Evolutionary conservation across 64 coral and sea anemone species (phyloP).

Genomic region (Montipora foliosa): DNA sequence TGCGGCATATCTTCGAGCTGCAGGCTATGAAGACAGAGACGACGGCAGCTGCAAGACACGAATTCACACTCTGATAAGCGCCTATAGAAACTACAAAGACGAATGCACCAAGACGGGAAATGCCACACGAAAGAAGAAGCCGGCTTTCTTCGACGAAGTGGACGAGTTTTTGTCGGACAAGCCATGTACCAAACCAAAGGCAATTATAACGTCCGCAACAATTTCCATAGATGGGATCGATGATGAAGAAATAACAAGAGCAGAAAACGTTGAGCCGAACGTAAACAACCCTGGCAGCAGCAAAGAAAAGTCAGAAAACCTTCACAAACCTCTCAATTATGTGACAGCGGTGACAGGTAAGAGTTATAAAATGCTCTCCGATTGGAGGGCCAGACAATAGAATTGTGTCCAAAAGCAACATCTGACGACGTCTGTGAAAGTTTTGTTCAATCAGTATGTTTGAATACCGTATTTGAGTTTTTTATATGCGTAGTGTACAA

Average conservation of each 20-base stretch:
- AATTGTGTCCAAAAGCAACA: conserved; percentile 11
- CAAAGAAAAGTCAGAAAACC: conserved; percentile 17
- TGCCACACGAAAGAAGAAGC: not conserved
- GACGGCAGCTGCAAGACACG: not conserved
- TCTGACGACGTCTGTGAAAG: not conserved
- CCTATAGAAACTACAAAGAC: not conserved
- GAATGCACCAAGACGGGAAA: conserved; percentile 6
- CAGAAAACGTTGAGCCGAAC: conserved; percentile 29
- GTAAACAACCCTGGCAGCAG: conserved; percentile 21
- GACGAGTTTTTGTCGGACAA: conserved; percentile 8
- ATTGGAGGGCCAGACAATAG: conserved; percentile 21
- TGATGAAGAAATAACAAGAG: not conserved
- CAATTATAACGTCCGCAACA: not conserved
- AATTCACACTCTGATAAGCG: conserved; percentile 28
- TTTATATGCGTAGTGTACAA: too few relatives aligned
- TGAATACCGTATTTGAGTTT: not conserved
- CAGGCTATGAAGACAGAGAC: conserved; percentile 53
- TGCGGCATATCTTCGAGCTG: not conserved
- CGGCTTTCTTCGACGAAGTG: conserved; percentile 12
- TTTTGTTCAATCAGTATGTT: too few relatives aligned
- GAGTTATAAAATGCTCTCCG: conserved; percentile 26
- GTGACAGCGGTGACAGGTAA: conserved; percentile 6
- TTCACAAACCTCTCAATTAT: conserved; percentile 4
- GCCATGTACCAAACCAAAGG: conserved; percentile 17
- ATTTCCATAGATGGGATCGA: not conserved